These are phyloP conservation scores for Caranx ignobilis DNA, from an alignment of 2,113 vertebrate species.

Conservation along the genomic window DNA sequence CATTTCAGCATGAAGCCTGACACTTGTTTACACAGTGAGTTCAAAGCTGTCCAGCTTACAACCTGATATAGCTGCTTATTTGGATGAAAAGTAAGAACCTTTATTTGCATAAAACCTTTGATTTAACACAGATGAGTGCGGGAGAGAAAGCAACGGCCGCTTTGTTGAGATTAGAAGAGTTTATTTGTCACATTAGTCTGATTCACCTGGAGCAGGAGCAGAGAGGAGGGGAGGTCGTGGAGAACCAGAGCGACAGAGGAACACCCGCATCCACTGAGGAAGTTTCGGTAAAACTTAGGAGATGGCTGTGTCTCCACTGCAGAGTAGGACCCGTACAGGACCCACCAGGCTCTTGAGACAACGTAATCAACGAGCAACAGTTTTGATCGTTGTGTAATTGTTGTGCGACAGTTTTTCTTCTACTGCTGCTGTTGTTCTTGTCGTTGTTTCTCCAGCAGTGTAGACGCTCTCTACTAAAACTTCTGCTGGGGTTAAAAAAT, in stretches of 20 bases:
- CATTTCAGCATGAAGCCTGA: conserved; percentile 69
- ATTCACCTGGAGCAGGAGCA: conserved; percentile 73
- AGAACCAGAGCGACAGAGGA: conserved; percentile 36
- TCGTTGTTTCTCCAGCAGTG: too few relatives aligned
- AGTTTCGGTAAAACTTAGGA: too few relatives aligned
- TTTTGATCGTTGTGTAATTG: too few relatives aligned
- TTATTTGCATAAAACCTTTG: conserved; percentile 86
- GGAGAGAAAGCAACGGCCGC: conserved; percentile 66
- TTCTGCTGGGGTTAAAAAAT: too few relatives aligned
- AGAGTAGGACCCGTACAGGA: too few relatives aligned
- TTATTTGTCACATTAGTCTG: conserved; percentile 86
- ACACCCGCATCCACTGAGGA: background rate
- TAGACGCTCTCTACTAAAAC: too few relatives aligned
- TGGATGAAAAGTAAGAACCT: conserved; percentile 73
- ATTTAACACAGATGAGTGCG: conserved; percentile 81
- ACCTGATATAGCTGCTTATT: conserved; percentile 74
- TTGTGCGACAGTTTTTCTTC: too few relatives aligned
- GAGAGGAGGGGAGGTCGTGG: conserved; percentile 46
- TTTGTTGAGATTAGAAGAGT: conserved; percentile 85
- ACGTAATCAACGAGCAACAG: too few relatives aligned
- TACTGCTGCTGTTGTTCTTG: too few relatives aligned
- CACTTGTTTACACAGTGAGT: conserved; percentile 83
- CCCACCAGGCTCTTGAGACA: too few relatives aligned
- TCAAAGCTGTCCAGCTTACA: conserved; percentile 81
- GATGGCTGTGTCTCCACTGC: too few relatives aligned